Evolutionary conservation across 1,140 invertebrate genomes (phyloP).

Genomic region (Eriosoma lanigerum): DNA sequence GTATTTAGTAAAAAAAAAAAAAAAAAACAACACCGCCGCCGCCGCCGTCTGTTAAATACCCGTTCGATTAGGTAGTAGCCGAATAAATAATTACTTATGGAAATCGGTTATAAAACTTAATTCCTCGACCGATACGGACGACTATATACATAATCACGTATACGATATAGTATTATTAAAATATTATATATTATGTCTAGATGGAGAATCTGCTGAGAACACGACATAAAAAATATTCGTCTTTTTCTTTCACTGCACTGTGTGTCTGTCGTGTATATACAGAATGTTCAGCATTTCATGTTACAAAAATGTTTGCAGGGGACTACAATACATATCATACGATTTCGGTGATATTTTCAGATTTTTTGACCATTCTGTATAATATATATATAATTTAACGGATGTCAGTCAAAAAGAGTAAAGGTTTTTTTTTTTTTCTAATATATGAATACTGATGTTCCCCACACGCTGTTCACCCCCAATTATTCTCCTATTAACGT

Average conservation of each 20-base stretch:
- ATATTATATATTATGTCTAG: not conserved
- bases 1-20: not conserved
- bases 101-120: constrained; percentile 25
- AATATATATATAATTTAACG: not conserved
- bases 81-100: constrained; percentile 42
- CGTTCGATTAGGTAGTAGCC: constrained; percentile 35
- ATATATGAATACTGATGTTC: not conserved
- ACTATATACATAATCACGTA: too few relatives aligned
- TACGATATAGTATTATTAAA: too few relatives aligned
- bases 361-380: too few relatives aligned
- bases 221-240: too few relatives aligned
- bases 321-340: too few relatives aligned
- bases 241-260: too few relatives aligned
- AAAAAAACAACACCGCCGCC: not conserved
- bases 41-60: constrained; percentile 27
- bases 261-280: not conserved
- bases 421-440: constrained; percentile 22
- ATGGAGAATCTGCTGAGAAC: constrained; percentile 14
- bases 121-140: not conserved
- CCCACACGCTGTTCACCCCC: too few relatives aligned
- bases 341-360: too few relatives aligned
- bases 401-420: constrained; percentile 30
- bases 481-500: too few relatives aligned
- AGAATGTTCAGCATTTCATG: too few relatives aligned
- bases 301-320: not conserved